A percentile compares a stretch with the other conserved stretches of the same genome.
Conservation (phyloP, 1,140 invertebrate species). For the Meloidogyne hapla region DNA sequence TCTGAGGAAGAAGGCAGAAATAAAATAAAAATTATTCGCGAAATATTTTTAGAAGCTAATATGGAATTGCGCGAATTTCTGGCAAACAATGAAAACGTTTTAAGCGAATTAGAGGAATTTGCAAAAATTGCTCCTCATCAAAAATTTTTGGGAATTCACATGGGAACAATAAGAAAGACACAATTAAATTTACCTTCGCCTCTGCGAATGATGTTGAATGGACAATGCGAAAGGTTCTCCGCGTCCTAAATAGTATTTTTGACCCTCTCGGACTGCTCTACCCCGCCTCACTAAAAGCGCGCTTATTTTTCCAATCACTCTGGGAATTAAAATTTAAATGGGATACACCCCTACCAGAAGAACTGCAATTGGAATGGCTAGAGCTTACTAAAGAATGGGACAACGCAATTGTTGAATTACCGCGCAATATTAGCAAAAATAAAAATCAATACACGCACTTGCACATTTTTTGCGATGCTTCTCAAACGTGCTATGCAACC, state of each 20-base stretch:
- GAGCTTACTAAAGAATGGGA: neutral
- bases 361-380: neutral
- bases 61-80: slow-evolving; percentile 16
- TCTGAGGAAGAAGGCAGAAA: neutral
- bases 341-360: neutral
- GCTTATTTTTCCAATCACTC: slow-evolving; percentile 1
- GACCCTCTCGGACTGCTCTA: slow-evolving; percentile 10
- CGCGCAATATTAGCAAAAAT: neutral
- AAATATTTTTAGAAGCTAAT: slow-evolving; percentile 1
- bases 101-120: slow-evolving; percentile 6
- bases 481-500: neutral
- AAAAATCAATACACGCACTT: neutral
- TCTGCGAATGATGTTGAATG: neutral
- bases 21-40: neutral
- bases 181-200: neutral
- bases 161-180: neutral
- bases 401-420: neutral
- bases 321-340: slow-evolving; percentile 15
- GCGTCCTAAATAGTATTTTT: neutral
- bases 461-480: slow-evolving; percentile 5
- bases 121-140: neutral
- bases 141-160: slow-evolving; percentile 15
- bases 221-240: slow-evolving; percentile 12
- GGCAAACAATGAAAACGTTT: neutral
- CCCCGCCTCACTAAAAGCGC: neutral